phyloP scores from a whole-genome alignment of 2,113 vertebrate species.

The Epinephelus fuscoguttatus region DNA sequence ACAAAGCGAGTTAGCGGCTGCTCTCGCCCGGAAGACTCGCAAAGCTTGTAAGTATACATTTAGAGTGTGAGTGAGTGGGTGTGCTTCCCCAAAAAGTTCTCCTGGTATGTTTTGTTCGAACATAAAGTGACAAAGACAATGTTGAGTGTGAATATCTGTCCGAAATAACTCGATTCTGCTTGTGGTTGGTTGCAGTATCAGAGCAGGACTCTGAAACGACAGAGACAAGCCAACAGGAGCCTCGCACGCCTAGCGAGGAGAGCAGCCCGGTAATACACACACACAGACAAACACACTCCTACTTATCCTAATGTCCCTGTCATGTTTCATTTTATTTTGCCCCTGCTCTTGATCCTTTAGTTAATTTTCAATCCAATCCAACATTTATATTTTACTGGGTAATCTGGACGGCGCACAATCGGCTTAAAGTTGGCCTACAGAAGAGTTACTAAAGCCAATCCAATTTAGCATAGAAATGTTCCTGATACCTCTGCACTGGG shows the following conservation, averaged over 20 bases:
- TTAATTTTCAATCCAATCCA: conserved; percentile 5
- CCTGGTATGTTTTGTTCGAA: background rate
- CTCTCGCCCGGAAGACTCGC: conserved; percentile 94
- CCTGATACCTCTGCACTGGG: background rate
- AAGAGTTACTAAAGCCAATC: background rate
- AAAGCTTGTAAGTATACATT: conserved; percentile 91
- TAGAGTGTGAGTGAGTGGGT: background rate
- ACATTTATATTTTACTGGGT: background rate
- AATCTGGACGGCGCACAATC: background rate
- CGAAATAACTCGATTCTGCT: conserved; percentile 12
- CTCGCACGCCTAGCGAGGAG: conserved; percentile 77
- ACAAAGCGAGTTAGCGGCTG: conserved; percentile 94
- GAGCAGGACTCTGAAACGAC: conserved; percentile 83
- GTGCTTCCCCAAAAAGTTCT: background rate
- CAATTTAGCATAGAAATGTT: background rate
- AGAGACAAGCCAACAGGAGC: conserved; percentile 73
- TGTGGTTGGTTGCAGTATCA: conserved; percentile 77
- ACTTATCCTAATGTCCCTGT: background rate
- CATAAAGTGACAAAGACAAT: background rate
- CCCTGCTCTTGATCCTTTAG: background rate
- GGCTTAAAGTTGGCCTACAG: background rate
- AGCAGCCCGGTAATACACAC: conserved; percentile 78
- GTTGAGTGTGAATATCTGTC: conserved; percentile 3
- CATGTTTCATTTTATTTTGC: background rate
- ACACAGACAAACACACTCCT: background rate